Conservation (phyloP, 1,140 invertebrate genomes). For the Drosophila bifasciata region DNA sequence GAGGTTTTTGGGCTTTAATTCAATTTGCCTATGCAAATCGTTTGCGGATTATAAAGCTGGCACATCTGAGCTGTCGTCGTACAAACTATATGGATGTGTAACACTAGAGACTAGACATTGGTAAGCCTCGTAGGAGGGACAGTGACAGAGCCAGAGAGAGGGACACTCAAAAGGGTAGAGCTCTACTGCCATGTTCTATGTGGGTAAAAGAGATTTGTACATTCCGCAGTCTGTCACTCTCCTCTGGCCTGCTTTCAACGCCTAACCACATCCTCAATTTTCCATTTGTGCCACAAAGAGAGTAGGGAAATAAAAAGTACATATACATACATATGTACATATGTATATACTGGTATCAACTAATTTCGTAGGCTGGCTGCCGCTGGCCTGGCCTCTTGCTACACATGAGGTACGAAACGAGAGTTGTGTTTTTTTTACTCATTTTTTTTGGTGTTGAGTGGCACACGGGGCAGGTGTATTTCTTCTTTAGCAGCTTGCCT, state of each 20-base stretch:
- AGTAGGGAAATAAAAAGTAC: constrained; percentile 9
- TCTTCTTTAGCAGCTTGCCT: constrained; percentile 54
- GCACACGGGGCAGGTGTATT: constrained; percentile 65
- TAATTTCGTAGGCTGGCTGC: constrained; percentile 49
- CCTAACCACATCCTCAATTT: constrained; percentile 79
- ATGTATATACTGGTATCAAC: constrained; percentile 32
- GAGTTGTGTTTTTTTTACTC: background rate
- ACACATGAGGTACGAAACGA: constrained; percentile 54
- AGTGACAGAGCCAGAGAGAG: background rate
- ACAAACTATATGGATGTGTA: constrained; percentile 16
- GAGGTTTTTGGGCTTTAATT: constrained; percentile 72
- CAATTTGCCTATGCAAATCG: constrained; percentile 75
- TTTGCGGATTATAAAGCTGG: constrained; percentile 62
- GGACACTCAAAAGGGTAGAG: background rate
- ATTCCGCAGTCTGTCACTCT: constrained; percentile 15
- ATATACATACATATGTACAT: background rate
- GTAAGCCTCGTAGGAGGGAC: background rate
- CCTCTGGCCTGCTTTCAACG: constrained; percentile 4
- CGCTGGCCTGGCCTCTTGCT: constrained; percentile 29
- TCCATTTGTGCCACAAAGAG: constrained; percentile 62
- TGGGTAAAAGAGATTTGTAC: constrained; percentile 72
- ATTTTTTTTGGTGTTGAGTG: constrained; percentile 20
- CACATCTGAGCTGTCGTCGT: constrained; percentile 9
- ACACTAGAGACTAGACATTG: background rate
- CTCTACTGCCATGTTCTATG: constrained; percentile 12